Evolutionary conservation across 2,113 vertebrate species (phyloP).

Genomic region (cattle (Bos taurus)): ARS-UCD2.0 NC_037332.1:53798001-53798500

Average conservation of each 20-base stretch:
- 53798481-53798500: not conserved
- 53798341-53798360: not conserved
- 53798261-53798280: not conserved
- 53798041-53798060: not conserved
- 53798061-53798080: not conserved
- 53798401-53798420: not conserved
- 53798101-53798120: not conserved
- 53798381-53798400: not conserved
- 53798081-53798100: not conserved
- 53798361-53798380: not conserved
- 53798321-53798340: not conserved
- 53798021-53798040: not conserved
- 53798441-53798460: not conserved
- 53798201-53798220: not conserved
- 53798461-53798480: not conserved
- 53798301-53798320: not conserved
- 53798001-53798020: not conserved
- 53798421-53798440: not conserved
- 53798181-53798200: not conserved
- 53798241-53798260: not conserved
- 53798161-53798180: not conserved
- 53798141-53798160: not conserved
- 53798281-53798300: accelerated
- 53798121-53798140: not conserved
- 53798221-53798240: not conserved